A percentile compares a stretch with the other conserved stretches of the same genome.
Conservation (phyloP, 2,113 vertebrate species). For the Calyptommatus sinebrachiatus region DNA sequence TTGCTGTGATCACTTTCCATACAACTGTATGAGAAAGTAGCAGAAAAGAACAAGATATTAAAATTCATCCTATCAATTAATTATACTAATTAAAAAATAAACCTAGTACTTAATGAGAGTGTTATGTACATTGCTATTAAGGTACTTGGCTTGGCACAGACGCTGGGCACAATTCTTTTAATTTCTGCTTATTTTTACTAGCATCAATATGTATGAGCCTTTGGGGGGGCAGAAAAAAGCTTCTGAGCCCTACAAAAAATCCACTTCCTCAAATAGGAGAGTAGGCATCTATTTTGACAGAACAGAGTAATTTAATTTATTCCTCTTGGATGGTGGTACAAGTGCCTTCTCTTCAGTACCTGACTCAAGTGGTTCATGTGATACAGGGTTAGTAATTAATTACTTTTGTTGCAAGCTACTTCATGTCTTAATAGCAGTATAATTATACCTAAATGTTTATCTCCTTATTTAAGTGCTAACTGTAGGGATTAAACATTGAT, state of each 20-base stretch:
- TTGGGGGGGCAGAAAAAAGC: no score
- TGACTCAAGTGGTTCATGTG: background rate
- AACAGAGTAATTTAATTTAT: background rate
- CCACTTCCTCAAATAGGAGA: no score
- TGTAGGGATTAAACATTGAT: constrained; percentile 21
- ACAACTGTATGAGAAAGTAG: background rate
- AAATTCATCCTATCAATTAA: background rate
- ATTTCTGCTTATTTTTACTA: no score
- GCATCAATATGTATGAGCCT: no score
- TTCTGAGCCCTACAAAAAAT: no score
- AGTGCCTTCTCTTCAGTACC: background rate
- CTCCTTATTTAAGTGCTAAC: constrained; percentile 29
- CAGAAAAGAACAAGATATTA: background rate
- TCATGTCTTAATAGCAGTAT: constrained; percentile 32
- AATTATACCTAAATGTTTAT: constrained; percentile 34
- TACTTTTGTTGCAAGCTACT: background rate
- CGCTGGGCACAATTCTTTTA: no score
- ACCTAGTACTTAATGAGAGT: no score
- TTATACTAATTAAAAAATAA: no score
- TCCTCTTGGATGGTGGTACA: background rate
- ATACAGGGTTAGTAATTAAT: constrained; percentile 33
- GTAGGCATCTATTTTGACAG: background rate
- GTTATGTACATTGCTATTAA: no score
- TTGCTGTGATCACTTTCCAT: background rate
- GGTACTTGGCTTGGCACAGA: no score